Conservation (phyloP, 2,797 vertebrate species). For the Lacerta bilineata region DNA sequence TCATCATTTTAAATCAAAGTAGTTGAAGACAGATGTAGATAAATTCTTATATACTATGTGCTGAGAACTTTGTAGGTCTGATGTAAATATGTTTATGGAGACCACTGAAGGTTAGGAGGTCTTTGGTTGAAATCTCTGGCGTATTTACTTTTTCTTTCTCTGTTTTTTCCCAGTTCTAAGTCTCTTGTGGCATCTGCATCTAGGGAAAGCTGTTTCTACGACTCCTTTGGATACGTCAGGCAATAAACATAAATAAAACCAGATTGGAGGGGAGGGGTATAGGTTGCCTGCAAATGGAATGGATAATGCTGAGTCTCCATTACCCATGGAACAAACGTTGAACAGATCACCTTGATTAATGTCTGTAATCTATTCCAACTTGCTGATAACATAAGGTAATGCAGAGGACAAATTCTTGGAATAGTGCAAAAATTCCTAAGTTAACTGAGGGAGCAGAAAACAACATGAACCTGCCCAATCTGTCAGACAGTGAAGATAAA, state of each 20-base stretch:
- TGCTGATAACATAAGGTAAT: too few species aligned
- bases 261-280: neutral
- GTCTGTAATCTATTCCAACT: too few species aligned
- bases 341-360: too few species aligned
- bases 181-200: neutral
- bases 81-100: neutral
- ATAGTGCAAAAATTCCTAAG: too few species aligned
- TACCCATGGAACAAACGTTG: too few species aligned
- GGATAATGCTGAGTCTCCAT: too few species aligned
- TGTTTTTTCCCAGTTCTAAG: neutral
- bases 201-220: neutral
- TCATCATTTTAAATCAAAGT: neutral
- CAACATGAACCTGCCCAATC: too few species aligned
- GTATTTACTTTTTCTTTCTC: neutral
- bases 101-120: neutral
- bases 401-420: too few species aligned
- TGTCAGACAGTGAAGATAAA: too few species aligned
- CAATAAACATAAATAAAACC: neutral
- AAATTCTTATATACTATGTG: neutral
- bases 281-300: too few species aligned
- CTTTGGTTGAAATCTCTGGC: neutral
- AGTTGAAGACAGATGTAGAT: neutral
- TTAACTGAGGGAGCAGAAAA: too few species aligned
- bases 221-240: neutral
- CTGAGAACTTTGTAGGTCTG: neutral